A percentile compares a stretch with the other conserved stretches of the same genome.
Conservation (phyloP, 2,888 invertebrate genomes). For the Macrosoma leucophasiata region DNA sequence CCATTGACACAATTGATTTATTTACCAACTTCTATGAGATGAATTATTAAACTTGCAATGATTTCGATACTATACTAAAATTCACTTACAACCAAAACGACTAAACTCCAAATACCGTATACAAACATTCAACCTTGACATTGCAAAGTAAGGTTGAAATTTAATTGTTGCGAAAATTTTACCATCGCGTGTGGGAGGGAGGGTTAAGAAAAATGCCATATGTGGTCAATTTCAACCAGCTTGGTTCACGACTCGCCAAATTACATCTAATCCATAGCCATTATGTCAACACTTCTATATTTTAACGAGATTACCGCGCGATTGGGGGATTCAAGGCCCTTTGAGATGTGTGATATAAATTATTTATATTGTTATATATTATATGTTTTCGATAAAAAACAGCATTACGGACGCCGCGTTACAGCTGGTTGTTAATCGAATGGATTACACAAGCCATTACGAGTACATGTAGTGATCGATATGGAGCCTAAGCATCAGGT, state of each 20-base stretch:
- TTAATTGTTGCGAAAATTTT: neutral
- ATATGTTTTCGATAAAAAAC: too few species aligned
- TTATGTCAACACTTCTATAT: slow-evolving; percentile 59
- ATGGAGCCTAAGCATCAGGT: too few species aligned
- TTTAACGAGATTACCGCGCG: slow-evolving; percentile 35
- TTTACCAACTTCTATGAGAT: slow-evolving; percentile 40
- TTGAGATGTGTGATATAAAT: too few species aligned
- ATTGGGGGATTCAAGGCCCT: too few species aligned
- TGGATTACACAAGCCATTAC: too few species aligned
- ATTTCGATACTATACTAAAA: slow-evolving; percentile 31
- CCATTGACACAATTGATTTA: slow-evolving; percentile 35
- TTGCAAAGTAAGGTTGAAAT: neutral
- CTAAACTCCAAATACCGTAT: slow-evolving; percentile 14
- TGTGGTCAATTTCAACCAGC: slow-evolving; percentile 53
- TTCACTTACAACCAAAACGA: neutral
- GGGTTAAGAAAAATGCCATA: slow-evolving; percentile 51
- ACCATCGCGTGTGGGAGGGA: slow-evolving; percentile 17
- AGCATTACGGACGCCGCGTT: too few species aligned
- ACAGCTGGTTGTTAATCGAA: too few species aligned
- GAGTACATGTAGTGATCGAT: too few species aligned
- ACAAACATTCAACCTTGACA: slow-evolving; percentile 16
- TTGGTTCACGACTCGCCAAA: slow-evolving; percentile 45
- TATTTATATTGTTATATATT: too few species aligned
- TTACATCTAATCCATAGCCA: slow-evolving; percentile 58
- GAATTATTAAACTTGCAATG: slow-evolving; percentile 54